These are phyloP conservation scores for Coracopsis vasa DNA, from an alignment of 2,113 vertebrate species.

Conservation along the genomic window DNA sequence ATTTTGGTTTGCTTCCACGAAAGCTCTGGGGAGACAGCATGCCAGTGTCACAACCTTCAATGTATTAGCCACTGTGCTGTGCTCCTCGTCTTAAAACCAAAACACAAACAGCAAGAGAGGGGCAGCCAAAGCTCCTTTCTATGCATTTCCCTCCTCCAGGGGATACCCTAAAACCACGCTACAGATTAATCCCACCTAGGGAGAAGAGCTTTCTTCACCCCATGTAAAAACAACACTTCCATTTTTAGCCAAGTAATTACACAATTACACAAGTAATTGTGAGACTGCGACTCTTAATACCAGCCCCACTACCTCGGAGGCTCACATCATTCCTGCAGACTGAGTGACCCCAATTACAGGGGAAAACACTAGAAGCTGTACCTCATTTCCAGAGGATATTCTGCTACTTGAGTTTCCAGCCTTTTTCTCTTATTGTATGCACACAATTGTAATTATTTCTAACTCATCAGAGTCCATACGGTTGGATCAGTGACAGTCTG, in stretches of 20 bases:
- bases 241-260: neutral
- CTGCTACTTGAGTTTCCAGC: neutral
- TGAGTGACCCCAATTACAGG: neutral
- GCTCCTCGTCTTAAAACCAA: neutral
- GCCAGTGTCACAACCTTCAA: neutral
- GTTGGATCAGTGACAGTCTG: neutral
- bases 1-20: neutral
- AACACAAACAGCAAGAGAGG: neutral
- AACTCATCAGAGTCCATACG: neutral
- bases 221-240: neutral
- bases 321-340: neutral
- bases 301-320: neutral
- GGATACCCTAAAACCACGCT: neutral
- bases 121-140: neutral
- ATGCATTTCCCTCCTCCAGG: neutral
- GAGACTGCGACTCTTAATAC: neutral
- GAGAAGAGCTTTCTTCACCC: neutral
- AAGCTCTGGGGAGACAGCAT: neutral
- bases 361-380: neutral
- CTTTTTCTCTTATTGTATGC: neutral
- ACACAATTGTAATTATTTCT: neutral
- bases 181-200: neutral
- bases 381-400: neutral
- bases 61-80: rapidly evolving
- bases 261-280: neutral